Conservation (phyloP, 2,888 invertebrate genomes). For the Leptopilina drosophilae region DNA sequence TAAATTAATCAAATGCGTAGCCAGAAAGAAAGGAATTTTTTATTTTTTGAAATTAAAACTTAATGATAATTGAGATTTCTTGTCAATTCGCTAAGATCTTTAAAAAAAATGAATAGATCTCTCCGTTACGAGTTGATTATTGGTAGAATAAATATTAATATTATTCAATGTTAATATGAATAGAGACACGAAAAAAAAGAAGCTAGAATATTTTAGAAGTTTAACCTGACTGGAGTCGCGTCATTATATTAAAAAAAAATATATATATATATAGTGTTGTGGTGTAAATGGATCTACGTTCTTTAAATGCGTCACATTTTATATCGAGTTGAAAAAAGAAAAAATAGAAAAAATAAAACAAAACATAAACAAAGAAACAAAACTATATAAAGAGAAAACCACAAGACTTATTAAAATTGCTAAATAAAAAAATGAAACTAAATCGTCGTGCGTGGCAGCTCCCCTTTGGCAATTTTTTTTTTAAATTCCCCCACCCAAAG, state of each 20-base stretch:
- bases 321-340: constrained; percentile 32
- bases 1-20: too few relatives aligned
- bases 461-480: not conserved
- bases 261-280: not conserved
- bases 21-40: too few relatives aligned
- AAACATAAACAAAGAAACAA: too few relatives aligned
- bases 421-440: not conserved
- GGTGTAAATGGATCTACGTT: constrained; percentile 47
- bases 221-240: constrained; percentile 41
- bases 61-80: constrained; percentile 29
- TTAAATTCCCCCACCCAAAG: too few relatives aligned
- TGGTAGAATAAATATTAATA: constrained; percentile 60
- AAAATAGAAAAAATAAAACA: not conserved
- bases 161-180: constrained; percentile 63
- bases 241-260: not conserved
- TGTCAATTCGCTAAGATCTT: too few relatives aligned
- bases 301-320: constrained; percentile 45
- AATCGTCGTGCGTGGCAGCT: constrained; percentile 18
- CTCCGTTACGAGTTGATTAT: constrained; percentile 70
- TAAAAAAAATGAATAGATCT: constrained; percentile 54
- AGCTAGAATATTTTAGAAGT: constrained; percentile 42
- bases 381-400: constrained; percentile 20
- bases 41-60: too few relatives aligned
- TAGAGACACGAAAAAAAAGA: not conserved
- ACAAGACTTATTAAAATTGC: constrained; percentile 28